A percentile compares a stretch with the other conserved stretches of the same genome.
Conservation (phyloP, 2,888 invertebrate genomes). For the Clanis bilineata region DNA sequence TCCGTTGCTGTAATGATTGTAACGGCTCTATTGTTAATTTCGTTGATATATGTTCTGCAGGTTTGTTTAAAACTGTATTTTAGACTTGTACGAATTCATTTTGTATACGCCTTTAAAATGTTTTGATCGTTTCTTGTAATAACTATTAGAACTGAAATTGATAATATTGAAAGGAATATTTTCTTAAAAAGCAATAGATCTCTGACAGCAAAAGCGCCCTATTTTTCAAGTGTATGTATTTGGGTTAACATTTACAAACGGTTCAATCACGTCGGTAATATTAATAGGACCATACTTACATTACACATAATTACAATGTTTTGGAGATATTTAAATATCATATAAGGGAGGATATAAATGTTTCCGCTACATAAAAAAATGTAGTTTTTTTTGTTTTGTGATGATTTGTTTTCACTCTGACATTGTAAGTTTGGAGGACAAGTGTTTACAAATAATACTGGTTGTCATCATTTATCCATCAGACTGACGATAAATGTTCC, state of each 20-base stretch:
- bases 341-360: not conserved
- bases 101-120: not conserved
- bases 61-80: too few relatives aligned
- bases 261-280: too few relatives aligned
- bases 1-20: too few relatives aligned
- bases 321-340: not conserved
- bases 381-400: slow-evolving; percentile 1
- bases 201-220: too few relatives aligned
- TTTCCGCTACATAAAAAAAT: not conserved
- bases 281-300: too few relatives aligned
- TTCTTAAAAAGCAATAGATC: not conserved
- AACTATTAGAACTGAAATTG: not conserved
- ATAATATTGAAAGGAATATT: not conserved
- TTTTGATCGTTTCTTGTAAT: slow-evolving; percentile 44
- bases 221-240: too few relatives aligned
- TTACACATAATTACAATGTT: too few relatives aligned
- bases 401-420: not conserved
- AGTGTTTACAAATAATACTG: not conserved
- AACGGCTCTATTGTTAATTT: too few relatives aligned
- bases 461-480: not conserved
- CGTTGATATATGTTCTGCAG: too few relatives aligned
- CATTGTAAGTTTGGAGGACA: not conserved
- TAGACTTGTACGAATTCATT: too few relatives aligned
- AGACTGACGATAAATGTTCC: not conserved
- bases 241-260: too few relatives aligned